Conservation (phyloP, 2,797 vertebrate species). For the Dromococcyx pavoninus region DNA sequence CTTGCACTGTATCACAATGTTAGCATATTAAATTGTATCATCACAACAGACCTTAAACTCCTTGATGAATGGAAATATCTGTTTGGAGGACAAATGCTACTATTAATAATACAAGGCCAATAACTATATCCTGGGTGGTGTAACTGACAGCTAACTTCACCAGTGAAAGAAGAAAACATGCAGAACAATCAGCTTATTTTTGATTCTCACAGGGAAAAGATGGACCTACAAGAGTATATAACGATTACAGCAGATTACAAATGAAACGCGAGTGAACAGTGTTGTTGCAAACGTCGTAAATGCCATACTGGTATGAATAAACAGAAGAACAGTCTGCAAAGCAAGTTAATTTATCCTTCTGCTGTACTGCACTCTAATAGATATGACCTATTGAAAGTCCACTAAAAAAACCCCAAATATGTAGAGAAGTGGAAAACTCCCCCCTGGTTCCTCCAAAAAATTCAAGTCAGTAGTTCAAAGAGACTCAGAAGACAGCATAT, state of each 20-base stretch:
- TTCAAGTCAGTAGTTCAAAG: neutral
- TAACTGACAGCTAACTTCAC: neutral
- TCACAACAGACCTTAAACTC: neutral
- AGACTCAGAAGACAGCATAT: neutral
- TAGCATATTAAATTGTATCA: neutral
- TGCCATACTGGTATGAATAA: neutral
- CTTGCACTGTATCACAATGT: neutral
- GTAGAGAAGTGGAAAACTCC: neutral
- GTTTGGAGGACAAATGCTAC: neutral
- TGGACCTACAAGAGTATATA: neutral
- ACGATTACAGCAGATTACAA: neutral
- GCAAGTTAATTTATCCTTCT: neutral
- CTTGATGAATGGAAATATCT: neutral
- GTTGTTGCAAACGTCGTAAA: neutral
- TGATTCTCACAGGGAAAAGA: neutral
- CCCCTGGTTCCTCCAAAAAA: neutral
- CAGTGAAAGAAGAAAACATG: neutral
- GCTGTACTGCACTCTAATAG: neutral
- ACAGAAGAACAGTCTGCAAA: neutral
- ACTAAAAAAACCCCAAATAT: neutral
- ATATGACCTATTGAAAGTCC: neutral
- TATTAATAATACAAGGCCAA: neutral
- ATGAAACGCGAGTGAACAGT: neutral
- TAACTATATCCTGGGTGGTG: neutral
- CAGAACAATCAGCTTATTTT: neutral